phyloP scores from a whole-genome alignment of 2,888 invertebrate species.

The Catocala fraxini region DNA sequence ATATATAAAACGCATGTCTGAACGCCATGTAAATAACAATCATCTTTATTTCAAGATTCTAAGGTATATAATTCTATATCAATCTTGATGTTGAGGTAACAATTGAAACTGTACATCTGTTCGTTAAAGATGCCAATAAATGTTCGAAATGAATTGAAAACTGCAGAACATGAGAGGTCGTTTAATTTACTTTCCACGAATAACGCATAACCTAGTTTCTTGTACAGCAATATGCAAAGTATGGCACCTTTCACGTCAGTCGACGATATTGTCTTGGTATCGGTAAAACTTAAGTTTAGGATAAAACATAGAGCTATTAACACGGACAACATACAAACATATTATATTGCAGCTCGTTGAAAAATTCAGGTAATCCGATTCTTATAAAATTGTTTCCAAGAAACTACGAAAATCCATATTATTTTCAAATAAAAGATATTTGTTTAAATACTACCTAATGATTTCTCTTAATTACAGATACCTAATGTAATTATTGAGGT shows the following conservation, averaged over 20 bases:
- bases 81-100: slow-evolving; percentile 9
- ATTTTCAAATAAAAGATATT: no score
- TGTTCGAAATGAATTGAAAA: slow-evolving; percentile 12
- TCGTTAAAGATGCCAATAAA: slow-evolving; percentile 15
- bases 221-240: slow-evolving; percentile 15
- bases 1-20: not conserved
- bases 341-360: not conserved
- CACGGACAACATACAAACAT: not conserved
- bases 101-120: slow-evolving; percentile 18
- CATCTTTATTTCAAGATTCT: slow-evolving; percentile 2
- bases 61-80: slow-evolving; percentile 9
- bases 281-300: not conserved
- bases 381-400: no score
- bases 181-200: slow-evolving; percentile 20
- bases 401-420: no score
- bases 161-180: slow-evolving; percentile 23
- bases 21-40: slow-evolving; percentile 2
- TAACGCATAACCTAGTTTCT: slow-evolving; percentile 20
- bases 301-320: not conserved
- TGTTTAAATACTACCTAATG: no score
- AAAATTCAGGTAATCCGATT: no score
- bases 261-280: not conserved
- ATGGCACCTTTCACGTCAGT: slow-evolving; percentile 20
- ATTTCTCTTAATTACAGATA: no score
- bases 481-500: no score